Conservation (phyloP, 1,140 invertebrate genomes). For the Temnothorax longispinosus region DNA sequence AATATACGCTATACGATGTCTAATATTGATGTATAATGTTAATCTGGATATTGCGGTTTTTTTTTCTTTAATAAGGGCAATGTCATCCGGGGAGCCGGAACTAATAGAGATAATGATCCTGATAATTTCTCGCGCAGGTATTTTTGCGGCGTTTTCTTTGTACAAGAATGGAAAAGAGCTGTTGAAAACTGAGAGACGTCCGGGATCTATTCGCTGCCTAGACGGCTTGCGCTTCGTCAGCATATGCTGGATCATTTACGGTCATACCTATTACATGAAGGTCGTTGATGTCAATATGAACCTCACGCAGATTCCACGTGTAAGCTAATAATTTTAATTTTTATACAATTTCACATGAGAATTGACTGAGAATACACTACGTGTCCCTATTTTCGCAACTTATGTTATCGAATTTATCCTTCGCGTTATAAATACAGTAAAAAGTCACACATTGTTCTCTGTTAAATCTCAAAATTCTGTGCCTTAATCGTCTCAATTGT, state of each 20-base stretch:
- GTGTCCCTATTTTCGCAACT: not conserved
- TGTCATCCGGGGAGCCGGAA: not conserved
- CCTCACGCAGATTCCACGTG: conserved; percentile 67
- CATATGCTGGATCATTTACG: conserved; percentile 86
- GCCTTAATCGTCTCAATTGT: not conserved
- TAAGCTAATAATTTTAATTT: conserved; percentile 41
- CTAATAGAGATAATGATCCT: conserved; percentile 12
- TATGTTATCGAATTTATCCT: not conserved
- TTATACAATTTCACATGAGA: not conserved
- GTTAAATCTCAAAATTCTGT: not conserved
- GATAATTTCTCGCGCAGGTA: not conserved
- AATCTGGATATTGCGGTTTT: not conserved
- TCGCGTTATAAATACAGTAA: not conserved
- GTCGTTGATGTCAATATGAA: conserved; percentile 74
- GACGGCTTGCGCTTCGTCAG: conserved; percentile 86
- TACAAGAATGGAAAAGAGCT: conserved; percentile 84
- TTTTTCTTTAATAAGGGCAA: not conserved
- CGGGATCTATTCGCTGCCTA: conserved; percentile 82
- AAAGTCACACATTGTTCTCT: not conserved
- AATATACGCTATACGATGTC: no score
- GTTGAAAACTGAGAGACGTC: conserved; percentile 74
- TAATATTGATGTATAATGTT: not conserved
- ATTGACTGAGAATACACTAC: not conserved
- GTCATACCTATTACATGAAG: conserved; percentile 81
- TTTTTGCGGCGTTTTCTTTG: conserved; percentile 82